A percentile compares a stretch with the other conserved stretches of the same genome.
phyloP scores from a whole-genome alignment of 1,140 invertebrate genomes.

The silkworm (Bombyx mori) region ASM3026992v2 NC_085124.1:6528501-6529000 shows the following conservation, averaged over 20 bases:
- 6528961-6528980: too few species aligned
- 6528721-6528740: constrained; percentile 59
- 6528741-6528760: constrained; percentile 45
- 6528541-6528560: too few species aligned
- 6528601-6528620: too few species aligned
- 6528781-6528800: constrained; percentile 35
- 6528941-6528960: background rate
- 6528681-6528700: constrained; percentile 25
- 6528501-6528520: too few species aligned
- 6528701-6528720: constrained; percentile 27
- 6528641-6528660: background rate
- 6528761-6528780: constrained; percentile 33
- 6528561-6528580: too few species aligned
- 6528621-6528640: background rate
- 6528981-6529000: too few species aligned
- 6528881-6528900: constrained; percentile 26
- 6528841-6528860: constrained; percentile 19
- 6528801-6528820: constrained; percentile 45
- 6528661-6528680: too few species aligned
- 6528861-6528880: constrained; percentile 18
- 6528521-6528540: too few species aligned
- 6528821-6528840: constrained; percentile 42
- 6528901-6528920: constrained; percentile 4
- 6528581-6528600: too few species aligned
- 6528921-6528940: background rate